A percentile compares a stretch with the other conserved stretches of the same genome.
phyloP scores from a whole-genome alignment of 23 tunicate species.

The Trididemnum miniatum region DNA sequence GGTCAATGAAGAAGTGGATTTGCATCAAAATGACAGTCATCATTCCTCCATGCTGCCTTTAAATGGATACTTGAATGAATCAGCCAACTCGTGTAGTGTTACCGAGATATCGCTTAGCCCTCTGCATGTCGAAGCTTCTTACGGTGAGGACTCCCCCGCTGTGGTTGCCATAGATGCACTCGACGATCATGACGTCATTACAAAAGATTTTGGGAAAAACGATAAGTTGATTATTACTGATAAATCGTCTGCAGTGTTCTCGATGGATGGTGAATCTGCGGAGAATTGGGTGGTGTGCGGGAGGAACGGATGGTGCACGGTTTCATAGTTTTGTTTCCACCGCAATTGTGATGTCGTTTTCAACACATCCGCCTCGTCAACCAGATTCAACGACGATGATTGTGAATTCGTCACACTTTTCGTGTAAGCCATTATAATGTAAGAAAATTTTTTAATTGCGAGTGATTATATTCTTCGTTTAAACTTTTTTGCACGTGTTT shows the following conservation, averaged over 20 bases:
- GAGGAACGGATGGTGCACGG: conserved; percentile 26
- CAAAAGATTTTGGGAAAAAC: neutral
- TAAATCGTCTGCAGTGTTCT: conserved; percentile 18
- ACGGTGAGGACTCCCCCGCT: conserved; percentile 16
- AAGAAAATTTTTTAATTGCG: no score
- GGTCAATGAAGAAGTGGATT: neutral
- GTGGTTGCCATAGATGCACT: conserved; percentile 28
- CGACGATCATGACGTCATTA: conserved; percentile 1
- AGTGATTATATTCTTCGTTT: no score
- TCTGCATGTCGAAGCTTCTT: neutral
- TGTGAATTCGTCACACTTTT: no score
- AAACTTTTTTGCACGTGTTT: no score
- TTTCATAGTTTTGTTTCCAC: neutral
- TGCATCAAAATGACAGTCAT: no score
- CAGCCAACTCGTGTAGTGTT: conserved; percentile 7
- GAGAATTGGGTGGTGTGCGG: conserved; percentile 20
- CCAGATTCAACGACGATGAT: no score
- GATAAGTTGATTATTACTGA: conserved; percentile 25
- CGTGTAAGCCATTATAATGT: no score
- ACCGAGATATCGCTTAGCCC: conserved; percentile 45
- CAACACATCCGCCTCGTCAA: no score
- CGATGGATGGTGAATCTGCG: neutral
- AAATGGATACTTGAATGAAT: neutral
- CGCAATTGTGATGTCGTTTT: neutral
- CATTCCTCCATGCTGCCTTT: conserved; percentile 5